Base-by-base conservation (phyloP, 2,797 vertebrate species). In the Pseudochaenichthys georgianus region DNA sequence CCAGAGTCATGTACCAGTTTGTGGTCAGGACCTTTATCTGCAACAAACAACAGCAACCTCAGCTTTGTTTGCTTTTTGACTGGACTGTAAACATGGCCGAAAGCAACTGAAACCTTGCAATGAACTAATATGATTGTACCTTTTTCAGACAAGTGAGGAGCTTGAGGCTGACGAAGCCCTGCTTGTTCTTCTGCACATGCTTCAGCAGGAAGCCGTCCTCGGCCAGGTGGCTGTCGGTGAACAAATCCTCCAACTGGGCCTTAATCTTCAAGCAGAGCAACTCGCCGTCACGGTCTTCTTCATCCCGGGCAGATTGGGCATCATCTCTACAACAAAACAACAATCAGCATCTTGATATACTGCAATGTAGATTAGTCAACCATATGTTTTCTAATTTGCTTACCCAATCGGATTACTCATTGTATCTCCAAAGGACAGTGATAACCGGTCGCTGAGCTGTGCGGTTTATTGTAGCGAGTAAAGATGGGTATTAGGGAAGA, bases 21-120 rank as follows among this genome's bases (percentile, higher is more conserved):
- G 91, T 87, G 0, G 96, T 96, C 80, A 97, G 91, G 80, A 90
- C 91, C 64, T 94, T 95, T 82, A 97, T 93, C 96, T 97, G 76
- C 0, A 11, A 70, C 66, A 82, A 75, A 87, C 66, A 87, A 38
- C 19, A 58, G 43, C 48, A 71, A 66, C 23, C n/a, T 87, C 31
- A 88, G 76, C 28, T 68, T 34, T 81, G 53, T 86, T 90, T 74
- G 51, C 64, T 68, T 75, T 28, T 77, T 59, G 13, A 21, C 38
- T 38, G 46, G 0, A 38, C 45, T 63, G 28, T 42, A 66, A 69
- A 70, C 52, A 80, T 15, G 17, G 23, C 16, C 53, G 52, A 76
- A 50, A 86, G 60, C 38, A 70, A 41, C 67, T 3, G 0, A 47
- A 59, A 58, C 78, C 46, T 57, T 51, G 43, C 63, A 54, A 4